Percentiles rank a stretch among this genome's conserved stretches.
Conservation (phyloP, 92 coral and sea anemone species). For the Epizoanthus scotinus region DNA sequence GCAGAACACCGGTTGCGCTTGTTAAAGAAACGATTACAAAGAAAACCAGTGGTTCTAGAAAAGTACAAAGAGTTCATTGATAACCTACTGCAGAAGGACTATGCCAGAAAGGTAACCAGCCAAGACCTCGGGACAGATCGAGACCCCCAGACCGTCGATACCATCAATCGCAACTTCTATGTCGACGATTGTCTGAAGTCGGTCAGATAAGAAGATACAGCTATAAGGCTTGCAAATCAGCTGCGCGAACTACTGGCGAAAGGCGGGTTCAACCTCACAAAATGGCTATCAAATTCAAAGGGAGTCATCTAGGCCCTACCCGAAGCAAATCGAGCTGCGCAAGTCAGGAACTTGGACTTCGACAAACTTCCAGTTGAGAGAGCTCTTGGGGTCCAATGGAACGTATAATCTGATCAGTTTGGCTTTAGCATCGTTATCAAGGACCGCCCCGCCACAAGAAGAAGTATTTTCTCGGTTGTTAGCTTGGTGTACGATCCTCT, state of each 20-base stretch:
- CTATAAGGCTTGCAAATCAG: conserved; percentile 1
- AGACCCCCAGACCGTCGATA: conserved; percentile 11
- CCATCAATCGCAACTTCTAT: conserved; percentile 32
- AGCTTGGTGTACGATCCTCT: conserved; percentile 49
- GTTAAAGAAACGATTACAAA: conserved; percentile 34
- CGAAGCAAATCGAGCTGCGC: conserved; percentile 27
- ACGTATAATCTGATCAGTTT: conserved; percentile 18
- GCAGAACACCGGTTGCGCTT: no score
- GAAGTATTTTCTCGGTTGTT: conserved; percentile 40
- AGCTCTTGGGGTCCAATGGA: conserved; percentile 45
- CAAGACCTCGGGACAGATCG: not conserved
- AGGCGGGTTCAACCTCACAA: conserved; percentile 41
- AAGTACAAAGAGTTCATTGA: conserved; percentile 50
- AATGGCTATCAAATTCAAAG: conserved; percentile 40
- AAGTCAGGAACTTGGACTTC: conserved; percentile 18
- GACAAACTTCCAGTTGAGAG: conserved; percentile 28
- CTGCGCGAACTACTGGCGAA: conserved; percentile 18
- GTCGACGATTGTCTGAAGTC: conserved; percentile 47
- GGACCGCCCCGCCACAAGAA: conserved; percentile 47
- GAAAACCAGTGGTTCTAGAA: conserved; percentile 16
- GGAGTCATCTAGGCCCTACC: conserved; percentile 34
- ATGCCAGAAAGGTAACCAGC: conserved; percentile 37
- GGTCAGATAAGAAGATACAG: conserved; percentile 10
- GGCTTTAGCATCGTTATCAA: conserved; percentile 38
- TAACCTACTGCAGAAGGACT: conserved; percentile 31